phyloP scores from a whole-genome alignment of 1,140 invertebrate genomes.

The Drosophila repleta region DNA sequence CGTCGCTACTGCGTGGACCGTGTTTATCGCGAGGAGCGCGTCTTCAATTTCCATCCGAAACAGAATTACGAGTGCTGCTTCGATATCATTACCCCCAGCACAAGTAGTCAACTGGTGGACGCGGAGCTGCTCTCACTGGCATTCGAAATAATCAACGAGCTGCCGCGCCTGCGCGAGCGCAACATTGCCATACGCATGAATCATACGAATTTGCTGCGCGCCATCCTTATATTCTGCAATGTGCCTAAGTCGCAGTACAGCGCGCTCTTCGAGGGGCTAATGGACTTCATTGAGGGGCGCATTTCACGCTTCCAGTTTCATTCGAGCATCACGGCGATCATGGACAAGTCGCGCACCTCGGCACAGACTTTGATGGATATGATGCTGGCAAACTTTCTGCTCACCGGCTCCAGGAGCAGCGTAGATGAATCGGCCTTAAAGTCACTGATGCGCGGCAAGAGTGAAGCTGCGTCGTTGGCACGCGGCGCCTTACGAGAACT shows the following conservation, averaged over 20 bases:
- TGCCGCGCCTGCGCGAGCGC: slow-evolving; percentile 87
- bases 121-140: slow-evolving; percentile 93
- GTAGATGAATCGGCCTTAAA: slow-evolving; percentile 88
- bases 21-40: slow-evolving; percentile 93
- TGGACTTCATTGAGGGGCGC: slow-evolving; percentile 85
- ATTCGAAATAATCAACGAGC: slow-evolving; percentile 90
- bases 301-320: slow-evolving; percentile 89
- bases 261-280: slow-evolving; percentile 69
- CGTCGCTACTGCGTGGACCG: slow-evolving; percentile 94
- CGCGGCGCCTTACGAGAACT: slow-evolving; percentile 90
- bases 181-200: slow-evolving; percentile 92
- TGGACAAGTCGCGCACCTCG: slow-evolving; percentile 89
- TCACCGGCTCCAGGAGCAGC: slow-evolving; percentile 82
- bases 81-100: slow-evolving; percentile 93
- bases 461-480: slow-evolving; percentile 87
- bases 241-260: slow-evolving; percentile 90
- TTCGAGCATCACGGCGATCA: slow-evolving; percentile 88
- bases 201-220: slow-evolving; percentile 91
- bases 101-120: slow-evolving; percentile 90
- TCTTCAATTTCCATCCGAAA: slow-evolving; percentile 93
- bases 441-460: slow-evolving; percentile 87
- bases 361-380: slow-evolving; percentile 89
- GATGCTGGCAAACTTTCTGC: slow-evolving; percentile 89
- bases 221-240: slow-evolving; percentile 91
- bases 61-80: slow-evolving; percentile 96